Base-by-base conservation (phyloP, 53 echinoderm and acorn worm species). In the Temnopleurus reevesii region DNA sequence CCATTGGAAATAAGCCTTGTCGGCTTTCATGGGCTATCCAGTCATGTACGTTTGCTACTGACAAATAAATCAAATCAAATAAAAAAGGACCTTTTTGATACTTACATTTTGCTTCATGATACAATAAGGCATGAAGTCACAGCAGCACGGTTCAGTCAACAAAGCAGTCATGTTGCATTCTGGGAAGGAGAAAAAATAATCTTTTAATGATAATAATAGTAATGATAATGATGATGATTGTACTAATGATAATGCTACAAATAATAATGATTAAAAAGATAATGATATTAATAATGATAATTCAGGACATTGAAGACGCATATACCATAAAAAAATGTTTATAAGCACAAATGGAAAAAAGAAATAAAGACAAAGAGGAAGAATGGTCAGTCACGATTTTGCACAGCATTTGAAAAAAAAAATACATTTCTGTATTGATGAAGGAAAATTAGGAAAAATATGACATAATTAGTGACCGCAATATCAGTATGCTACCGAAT, bases 31-130 rank as follows among this genome's bases (percentile, higher is more conserved):
- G n/a, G n/a, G n/a, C n/a, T n/a, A n/a, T n/a, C n/a, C n/a, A n/a
- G n/a, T n/a, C n/a, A n/a, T n/a, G n/a, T n/a, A n/a, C n/a, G n/a
- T n/a, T n/a, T n/a, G n/a, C n/a, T n/a, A n/a, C n/a, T n/a, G n/a
- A n/a, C n/a, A n/a, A n/a, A n/a, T n/a, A n/a, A n/a, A n/a, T n/a
- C n/a, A n/a, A n/a, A n/a, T n/a, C n/a, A n/a, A n/a, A n/a, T n/a
- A n/a, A n/a, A n/a, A n/a, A n/a, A n/a, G n/a, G n/a, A n/a, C n/a
- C n/a, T n/a, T n/a, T n/a, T n/a, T n/a, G 3, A 15, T 23, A 45
- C 60, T 85, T 21, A 85, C 85, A n/a, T 60, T 59, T 85, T 85
- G 85, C 44, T 85, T 10, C 33, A 27, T n/a, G 85, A 85, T 85
- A 18, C 85, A 85, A 45, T 15, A 41, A 5, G 85, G 85, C 45